Base-by-base conservation (phyloP, 2,888 invertebrate species). In the Hartigia nigra region DNA sequence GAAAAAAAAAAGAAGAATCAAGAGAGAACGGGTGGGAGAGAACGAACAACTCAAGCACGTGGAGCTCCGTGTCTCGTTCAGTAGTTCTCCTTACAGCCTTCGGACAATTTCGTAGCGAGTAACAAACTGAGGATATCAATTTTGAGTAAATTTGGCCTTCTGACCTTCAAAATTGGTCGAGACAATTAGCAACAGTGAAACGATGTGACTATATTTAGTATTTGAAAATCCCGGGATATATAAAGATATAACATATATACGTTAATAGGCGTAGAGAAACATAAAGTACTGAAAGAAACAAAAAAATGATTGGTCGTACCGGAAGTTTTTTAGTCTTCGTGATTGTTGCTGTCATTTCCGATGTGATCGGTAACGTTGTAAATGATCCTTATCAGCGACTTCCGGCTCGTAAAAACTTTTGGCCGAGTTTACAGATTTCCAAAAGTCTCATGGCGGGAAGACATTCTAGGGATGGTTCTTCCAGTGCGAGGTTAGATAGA, bases 81-180 rank as follows among this genome's bases (percentile, higher is more conserved):
- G 90, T 89, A 89, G 88, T 88, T 88, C 86, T 84, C 86, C 86
- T 85, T 85, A 87, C 88, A 85, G 88, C 86, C 88, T 86, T 88
- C 86, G 86, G 85, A 89, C 86, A 85, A 87, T 88, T 87, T 88
- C 85, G 85, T 83, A 83, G 82, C 85, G 85, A 72, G 31, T 72
- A 55, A 39, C 39, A 14, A 14, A 55, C 39, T 55, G 23, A 23
- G 39, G 23, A 23, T 55, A 23, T 23, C 4, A 23, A 23, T 23
- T 23, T 55, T 1, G 23, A 23, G 5, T 23, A 55, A 55, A 55
- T 55, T 55, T 23, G 23, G 23, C 23, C 5, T n/a, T n/a, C 39
- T 23, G 39, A 55, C 23, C 39, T 55, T 55, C 23, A 55, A 9
- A 55, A 14, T 23, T 9, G 39, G 2, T 23, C 39, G 39, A 55